Conservation (phyloP, 2,797 vertebrate genomes). For the Glossophaga mutica region DNA sequence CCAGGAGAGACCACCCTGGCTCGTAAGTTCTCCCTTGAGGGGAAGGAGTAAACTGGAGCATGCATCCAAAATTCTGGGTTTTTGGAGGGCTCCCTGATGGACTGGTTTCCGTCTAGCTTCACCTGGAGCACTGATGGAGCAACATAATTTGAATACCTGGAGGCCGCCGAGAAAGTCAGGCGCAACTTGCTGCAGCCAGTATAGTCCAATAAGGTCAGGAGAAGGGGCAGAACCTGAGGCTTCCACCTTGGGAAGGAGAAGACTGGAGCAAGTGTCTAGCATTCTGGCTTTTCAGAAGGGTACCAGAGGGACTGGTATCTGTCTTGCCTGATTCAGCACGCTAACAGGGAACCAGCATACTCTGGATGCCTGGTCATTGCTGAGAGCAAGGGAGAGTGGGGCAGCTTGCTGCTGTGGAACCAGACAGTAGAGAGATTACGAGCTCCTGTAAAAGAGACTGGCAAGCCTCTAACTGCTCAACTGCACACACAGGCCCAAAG, state of each 20-base stretch:
- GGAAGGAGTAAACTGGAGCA: not conserved
- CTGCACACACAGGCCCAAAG: too few species aligned
- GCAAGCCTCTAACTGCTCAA: not conserved
- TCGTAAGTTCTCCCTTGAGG: not conserved
- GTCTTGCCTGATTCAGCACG: not conserved
- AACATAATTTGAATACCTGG: not conserved
- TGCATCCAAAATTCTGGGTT: not conserved
- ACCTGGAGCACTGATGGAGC: not conserved
- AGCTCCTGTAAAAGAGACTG: not conserved
- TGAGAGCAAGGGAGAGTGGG: not conserved
- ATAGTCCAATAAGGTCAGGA: not conserved
- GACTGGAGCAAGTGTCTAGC: not conserved
- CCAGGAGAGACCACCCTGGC: not conserved
- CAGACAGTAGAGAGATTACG: not conserved
- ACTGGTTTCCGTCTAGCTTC: not conserved
- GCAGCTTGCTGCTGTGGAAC: not conserved
- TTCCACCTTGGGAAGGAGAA: not conserved
- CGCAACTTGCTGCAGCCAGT: not conserved
- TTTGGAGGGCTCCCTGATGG: too few species aligned
- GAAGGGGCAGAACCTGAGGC: not conserved
- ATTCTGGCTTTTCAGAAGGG: not conserved
- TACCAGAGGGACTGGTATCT: not conserved
- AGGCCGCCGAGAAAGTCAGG: not conserved
- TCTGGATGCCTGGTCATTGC: not conserved
- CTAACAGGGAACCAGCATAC: not conserved